Conservation (phyloP, 2,888 invertebrate species). For the Protonemura montana region DNA sequence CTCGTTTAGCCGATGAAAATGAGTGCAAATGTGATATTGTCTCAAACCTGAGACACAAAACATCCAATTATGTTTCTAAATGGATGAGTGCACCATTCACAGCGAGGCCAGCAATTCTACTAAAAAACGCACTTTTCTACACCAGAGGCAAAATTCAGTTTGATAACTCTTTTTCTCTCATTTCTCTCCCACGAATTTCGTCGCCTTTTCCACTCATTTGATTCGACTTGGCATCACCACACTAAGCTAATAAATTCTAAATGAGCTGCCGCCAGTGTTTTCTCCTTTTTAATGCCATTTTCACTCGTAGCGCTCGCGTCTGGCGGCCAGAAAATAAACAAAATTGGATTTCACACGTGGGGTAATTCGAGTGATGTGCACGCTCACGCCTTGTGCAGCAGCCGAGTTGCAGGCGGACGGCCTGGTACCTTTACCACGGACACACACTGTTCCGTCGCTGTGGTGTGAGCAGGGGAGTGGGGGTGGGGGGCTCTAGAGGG, state of each 20-base stretch:
- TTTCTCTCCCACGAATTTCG: background rate
- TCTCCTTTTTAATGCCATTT: background rate
- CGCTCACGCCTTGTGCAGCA: background rate
- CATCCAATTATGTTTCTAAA: background rate
- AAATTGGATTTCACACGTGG: constrained; percentile 12
- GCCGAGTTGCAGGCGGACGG: background rate
- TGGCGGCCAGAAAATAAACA: background rate
- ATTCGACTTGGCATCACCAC: background rate
- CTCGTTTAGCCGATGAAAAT: background rate
- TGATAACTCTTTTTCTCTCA: background rate
- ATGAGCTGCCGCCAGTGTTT: background rate
- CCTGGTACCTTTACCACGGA: background rate
- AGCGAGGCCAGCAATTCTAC: background rate
- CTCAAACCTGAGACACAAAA: background rate
- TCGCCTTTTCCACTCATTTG: background rate
- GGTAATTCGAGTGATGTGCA: background rate
- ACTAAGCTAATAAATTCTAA: background rate
- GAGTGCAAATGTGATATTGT: background rate
- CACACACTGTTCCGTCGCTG: background rate
- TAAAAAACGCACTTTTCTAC: background rate
- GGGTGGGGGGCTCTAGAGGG: background rate
- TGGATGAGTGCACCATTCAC: background rate
- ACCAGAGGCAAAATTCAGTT: background rate
- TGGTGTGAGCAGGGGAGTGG: too few species aligned
- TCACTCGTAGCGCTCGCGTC: background rate